These are phyloP conservation scores for Noctuana brunneofusca DNA, from an alignment of 2,888 invertebrate species.

Conservation along the genomic window DNA sequence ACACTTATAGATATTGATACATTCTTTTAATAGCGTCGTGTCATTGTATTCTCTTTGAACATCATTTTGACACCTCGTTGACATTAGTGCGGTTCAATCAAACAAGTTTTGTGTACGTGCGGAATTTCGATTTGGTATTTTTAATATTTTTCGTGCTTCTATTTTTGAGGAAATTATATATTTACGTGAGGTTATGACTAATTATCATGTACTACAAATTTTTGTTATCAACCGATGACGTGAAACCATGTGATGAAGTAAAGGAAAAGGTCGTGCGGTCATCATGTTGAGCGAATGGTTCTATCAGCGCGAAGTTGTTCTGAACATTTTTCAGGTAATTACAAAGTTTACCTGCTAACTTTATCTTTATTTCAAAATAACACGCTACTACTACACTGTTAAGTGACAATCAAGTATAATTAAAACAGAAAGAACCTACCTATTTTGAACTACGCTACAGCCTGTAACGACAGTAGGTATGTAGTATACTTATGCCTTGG, in stretches of 20 bases:
- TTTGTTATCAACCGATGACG: conserved; percentile 51
- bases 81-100: conserved; percentile 59
- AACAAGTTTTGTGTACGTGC: conserved; percentile 56
- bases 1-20: too few relatives aligned
- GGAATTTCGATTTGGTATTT: conserved; percentile 77
- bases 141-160: conserved; percentile 77
- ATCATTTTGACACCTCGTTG: conserved; percentile 49
- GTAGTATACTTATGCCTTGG: too few relatives aligned
- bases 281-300: conserved; percentile 81
- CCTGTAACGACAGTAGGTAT: too few relatives aligned
- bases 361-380: too few relatives aligned
- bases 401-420: too few relatives aligned
- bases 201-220: conserved; percentile 78
- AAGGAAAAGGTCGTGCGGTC: conserved; percentile 57
- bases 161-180: conserved; percentile 81
- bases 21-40: background rate
- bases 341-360: background rate
- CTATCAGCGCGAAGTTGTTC: conserved; percentile 50
- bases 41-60: background rate
- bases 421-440: too few relatives aligned
- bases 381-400: too few relatives aligned
- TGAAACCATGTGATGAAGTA: conserved; percentile 61
- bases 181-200: conserved; percentile 71
- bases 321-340: conserved; percentile 62
- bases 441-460: too few relatives aligned